Evolutionary conservation across 1,140 invertebrate genomes (phyloP), one percentile per base, ranked within the genome.

Genomic region (Drosophila ironensis): DNA sequence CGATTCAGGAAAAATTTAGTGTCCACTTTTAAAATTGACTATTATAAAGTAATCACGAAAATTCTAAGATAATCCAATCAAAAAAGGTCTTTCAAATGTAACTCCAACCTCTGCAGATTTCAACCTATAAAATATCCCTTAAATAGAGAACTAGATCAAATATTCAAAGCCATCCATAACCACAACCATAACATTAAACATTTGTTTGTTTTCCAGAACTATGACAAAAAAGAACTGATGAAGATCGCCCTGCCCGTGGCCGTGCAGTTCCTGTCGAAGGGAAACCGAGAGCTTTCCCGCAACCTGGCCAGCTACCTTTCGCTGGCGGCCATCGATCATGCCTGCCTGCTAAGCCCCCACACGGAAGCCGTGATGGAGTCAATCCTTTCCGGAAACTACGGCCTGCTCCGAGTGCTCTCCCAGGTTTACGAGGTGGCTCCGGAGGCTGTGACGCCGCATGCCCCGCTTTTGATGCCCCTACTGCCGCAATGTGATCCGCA

Each of bases 261-360:
- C 3, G 96, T 98, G 0, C 96, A 97, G 90, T 97, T 98, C 88
- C 91, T 98, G 20, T 94, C 96, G 72, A 96, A 96, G 91, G 96
- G 96, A 12, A 98, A 98, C 89, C 93, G 94, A 67, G 97, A 98
- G 89, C 91, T 98, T 37, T 95, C 95, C 0, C 91, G 96, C 30
- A 97, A 97, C 90, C 95, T 98, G 91, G 96, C 97, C 41, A 95
- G 96, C 44, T 98, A 98, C 90, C 91, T 98, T 9, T 97, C 96
- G 1, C 91, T 98, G 52, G 97, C 96, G n/a, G 97, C 97, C 40
- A 96, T 97, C 42, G 96, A 98, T 82, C 96, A 97, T 91, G 95
- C 96, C 17, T 93, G 94, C 57, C 90, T 98, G 57, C 90, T 98
- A 11, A 95, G 96, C 56, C 93, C 95, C 42, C 96, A 98, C 91